Evolutionary conservation across 2,888 invertebrate genomes (phyloP).

Genomic region (Diloba caeruleocephala): DNA sequence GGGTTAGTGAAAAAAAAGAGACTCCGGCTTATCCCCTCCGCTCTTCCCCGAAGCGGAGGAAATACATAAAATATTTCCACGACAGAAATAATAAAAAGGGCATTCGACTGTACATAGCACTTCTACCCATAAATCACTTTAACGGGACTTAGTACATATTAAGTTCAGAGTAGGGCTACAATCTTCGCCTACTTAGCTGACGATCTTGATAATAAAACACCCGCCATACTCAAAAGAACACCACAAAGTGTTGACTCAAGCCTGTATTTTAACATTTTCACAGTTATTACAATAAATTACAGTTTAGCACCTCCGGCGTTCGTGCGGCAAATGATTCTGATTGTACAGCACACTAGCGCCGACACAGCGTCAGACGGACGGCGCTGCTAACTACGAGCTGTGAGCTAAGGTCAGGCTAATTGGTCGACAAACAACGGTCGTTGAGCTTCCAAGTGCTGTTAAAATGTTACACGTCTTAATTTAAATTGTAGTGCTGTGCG

Average conservation of each 20-base stretch:
- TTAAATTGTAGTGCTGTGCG: conserved; percentile 5
- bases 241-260: conserved; percentile 12
- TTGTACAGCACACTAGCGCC: conserved; percentile 18
- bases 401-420: conserved; percentile 18
- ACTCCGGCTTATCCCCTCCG: too few species aligned
- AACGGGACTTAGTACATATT: too few species aligned
- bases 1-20: too few species aligned
- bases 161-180: too few species aligned
- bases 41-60: too few species aligned
- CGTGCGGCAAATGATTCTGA: conserved; percentile 37
- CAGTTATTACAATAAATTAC: conserved; percentile 33
- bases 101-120: too few species aligned
- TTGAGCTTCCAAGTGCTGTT: background rate
- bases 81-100: too few species aligned
- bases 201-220: background rate
- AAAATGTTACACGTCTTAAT: conserved; percentile 25
- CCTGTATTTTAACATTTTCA: conserved; percentile 16
- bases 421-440: conserved; percentile 28
- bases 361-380: background rate
- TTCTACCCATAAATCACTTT: too few species aligned
- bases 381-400: conserved; percentile 1
- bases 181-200: background rate
- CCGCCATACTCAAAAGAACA: background rate
- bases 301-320: conserved; percentile 34
- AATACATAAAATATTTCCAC: too few species aligned